Base-by-base conservation (phyloP, 2,888 invertebrate species). In the Artemia sinica region DNA sequence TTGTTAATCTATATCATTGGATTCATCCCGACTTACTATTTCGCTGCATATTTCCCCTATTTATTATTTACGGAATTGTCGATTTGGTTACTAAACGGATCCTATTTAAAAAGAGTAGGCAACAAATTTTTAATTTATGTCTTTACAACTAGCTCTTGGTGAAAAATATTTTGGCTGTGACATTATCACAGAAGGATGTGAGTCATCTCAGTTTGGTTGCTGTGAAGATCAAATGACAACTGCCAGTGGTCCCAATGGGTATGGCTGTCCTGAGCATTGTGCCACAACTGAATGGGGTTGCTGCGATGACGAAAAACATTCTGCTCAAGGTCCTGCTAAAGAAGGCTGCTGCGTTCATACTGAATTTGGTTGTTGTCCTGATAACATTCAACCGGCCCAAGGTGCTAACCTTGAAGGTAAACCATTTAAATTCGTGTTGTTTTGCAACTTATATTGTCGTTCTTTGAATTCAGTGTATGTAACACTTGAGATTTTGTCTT, bases 331-430 rank as follows among this genome's bases (percentile, higher is more conserved):
- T 3, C 84, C 85, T 0, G 84, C 84, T 73, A 79, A 82, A 65
- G 89, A 91, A 77, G 95, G 93, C 0, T 91, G 91, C 76, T 91
- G 91, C 74, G 78, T 89, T 67, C 81, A 82, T 49, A 80, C 84
- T 4, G 79, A 82, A 6, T 87, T 82, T 76, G 91, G 92, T n/a
- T 96, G 95, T 78, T 96, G 95, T 74, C 88, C 88, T 0, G 94
- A 96, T 76, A 89, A 91, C 75, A 84, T 87, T 74, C 83, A 85
- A 65, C 82, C 87, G 2, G 92, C 94, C 8, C 82, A 84, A 71
- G 94, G 95, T 71, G 86, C 88, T 0, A 82, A 86, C 75, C 79
- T 83, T 50, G 84, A 87, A 79, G 86, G 84, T 82, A 77, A 71
- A 12, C 50, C 11, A 4, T 41, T 41, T 41, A 41, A 41, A 41